Conservation (phyloP, 2,113 vertebrate species). For the Trematomus loennbergii region DNA sequence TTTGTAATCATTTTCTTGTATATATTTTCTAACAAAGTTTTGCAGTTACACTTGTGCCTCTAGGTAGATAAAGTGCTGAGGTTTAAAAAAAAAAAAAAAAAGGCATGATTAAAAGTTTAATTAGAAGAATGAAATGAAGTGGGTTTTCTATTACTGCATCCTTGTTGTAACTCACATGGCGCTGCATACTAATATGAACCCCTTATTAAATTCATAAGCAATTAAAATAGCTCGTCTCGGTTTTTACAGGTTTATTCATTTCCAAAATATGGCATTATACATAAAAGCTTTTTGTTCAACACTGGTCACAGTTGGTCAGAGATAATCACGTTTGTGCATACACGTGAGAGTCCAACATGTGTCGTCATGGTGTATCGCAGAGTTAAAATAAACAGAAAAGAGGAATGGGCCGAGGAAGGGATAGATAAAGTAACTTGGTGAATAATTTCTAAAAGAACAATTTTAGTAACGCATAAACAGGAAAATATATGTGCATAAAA, state of each 20-base stretch:
- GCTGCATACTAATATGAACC: conserved; percentile 72
- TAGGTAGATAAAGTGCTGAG: conserved; percentile 56
- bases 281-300: not conserved
- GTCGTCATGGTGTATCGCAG: not conserved
- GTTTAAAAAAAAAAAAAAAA: conserved; percentile 37
- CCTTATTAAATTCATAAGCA: conserved; percentile 63
- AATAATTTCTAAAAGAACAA: not conserved
- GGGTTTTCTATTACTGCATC: conserved; percentile 70
- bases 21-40: conserved; percentile 34
- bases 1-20: conserved; percentile 33
- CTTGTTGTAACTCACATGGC: conserved; percentile 47
- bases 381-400: not conserved
- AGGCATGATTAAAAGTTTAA: conserved; percentile 71
- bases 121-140: conserved; percentile 70
- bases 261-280: not conserved
- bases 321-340: not conserved
- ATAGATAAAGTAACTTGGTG: not conserved
- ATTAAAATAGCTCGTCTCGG: conserved; percentile 54
- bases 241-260: conserved; percentile 31
- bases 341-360: not conserved
- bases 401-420: not conserved
- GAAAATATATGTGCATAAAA: not conserved
- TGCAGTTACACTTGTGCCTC: conserved; percentile 29
- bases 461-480: not conserved
- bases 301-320: not conserved